Conservation (phyloP, 2,113 vertebrate species). For the Aptenodytes patagonicus region DNA sequence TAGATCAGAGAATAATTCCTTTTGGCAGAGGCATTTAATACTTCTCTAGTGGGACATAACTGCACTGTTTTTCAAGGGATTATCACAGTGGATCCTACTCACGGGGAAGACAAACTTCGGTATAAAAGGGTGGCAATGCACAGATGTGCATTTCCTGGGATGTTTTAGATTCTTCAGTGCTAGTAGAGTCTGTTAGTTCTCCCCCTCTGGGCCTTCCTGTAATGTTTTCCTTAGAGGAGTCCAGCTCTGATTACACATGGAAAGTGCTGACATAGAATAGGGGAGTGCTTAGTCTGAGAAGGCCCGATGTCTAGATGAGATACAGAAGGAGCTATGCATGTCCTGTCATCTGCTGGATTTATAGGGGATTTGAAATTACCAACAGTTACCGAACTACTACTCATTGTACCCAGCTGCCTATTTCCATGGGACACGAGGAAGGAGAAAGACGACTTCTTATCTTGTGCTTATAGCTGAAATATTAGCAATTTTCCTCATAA, state of each 20-base stretch:
- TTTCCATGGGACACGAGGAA: not conserved
- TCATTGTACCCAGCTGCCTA: not conserved
- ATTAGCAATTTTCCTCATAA: not conserved
- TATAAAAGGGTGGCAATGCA: not conserved
- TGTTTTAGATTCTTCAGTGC: not conserved
- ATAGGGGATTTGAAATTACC: not conserved
- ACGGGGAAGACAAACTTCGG: not conserved
- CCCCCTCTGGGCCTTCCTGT: not conserved
- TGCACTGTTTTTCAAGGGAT: not conserved
- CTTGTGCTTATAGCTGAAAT: not conserved
- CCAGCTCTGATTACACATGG: not conserved
- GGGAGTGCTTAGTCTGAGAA: not conserved
- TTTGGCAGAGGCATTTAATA: not conserved
- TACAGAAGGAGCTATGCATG: not conserved
- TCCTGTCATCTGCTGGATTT: not conserved
- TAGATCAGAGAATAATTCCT: not conserved
- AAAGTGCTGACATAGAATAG: not conserved
- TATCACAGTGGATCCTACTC: not conserved
- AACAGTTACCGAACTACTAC: not conserved
- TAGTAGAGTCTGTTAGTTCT: not conserved
- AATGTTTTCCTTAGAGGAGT: not conserved
- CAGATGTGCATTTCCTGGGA: not conserved
- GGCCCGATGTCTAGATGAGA: not conserved
- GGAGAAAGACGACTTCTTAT: not conserved
- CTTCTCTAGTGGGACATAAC: not conserved